These are phyloP conservation scores for Clinocottus analis DNA, from an alignment of 2,113 vertebrate species.

Conservation along the genomic window DNA sequence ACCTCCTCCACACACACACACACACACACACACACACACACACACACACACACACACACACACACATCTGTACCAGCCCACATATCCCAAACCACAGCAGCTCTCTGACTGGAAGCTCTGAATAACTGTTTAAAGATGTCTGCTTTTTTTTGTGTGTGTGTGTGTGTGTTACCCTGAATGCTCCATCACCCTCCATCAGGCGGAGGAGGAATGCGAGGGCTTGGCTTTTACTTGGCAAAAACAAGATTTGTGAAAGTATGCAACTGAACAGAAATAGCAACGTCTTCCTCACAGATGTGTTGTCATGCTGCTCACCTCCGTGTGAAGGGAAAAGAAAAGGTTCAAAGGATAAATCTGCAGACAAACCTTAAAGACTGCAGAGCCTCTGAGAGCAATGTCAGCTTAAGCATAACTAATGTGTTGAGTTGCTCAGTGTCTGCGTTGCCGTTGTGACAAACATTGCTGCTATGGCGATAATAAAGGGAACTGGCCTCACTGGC, in stretches of 20 bases:
- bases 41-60: conserved; percentile 22
- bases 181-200: conserved; percentile 57
- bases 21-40: conserved; percentile 22
- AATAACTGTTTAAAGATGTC: conserved; percentile 74
- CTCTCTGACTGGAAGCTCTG: conserved; percentile 54
- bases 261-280: conserved; percentile 15
- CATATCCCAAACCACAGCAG: conserved; percentile 54
- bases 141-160: conserved; percentile 8
- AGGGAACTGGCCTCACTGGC: not conserved
- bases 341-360: not conserved
- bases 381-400: not conserved
- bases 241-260: conserved; percentile 44
- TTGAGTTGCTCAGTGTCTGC: not conserved
- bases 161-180: conserved; percentile 23
- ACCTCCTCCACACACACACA: conserved; percentile 32
- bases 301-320: conserved; percentile 10
- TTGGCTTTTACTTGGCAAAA: conserved; percentile 61
- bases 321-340: no score
- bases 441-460: not conserved
- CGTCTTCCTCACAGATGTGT: conserved; percentile 25
- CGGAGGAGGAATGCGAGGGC: conserved; percentile 66
- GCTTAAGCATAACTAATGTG: not conserved
- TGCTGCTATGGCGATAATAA: not conserved
- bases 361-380: not conserved
- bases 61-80: conserved; percentile 40